Conservation (phyloP, 2,797 vertebrate genomes). For the Sebastes minor region DNA sequence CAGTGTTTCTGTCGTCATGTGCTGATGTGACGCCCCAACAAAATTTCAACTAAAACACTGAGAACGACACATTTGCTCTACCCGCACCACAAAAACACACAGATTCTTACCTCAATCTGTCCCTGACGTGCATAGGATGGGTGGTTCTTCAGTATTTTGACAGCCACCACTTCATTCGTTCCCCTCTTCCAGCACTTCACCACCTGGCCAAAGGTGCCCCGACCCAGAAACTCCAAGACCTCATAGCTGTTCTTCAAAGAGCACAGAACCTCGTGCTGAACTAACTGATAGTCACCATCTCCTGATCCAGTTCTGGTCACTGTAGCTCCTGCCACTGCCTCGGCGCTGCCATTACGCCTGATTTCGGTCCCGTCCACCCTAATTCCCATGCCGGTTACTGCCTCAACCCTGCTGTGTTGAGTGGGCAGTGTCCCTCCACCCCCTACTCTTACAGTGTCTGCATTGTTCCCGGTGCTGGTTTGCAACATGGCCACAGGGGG, state of each 20-base stretch:
- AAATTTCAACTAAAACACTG: background rate
- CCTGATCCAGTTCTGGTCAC: conserved; percentile 71
- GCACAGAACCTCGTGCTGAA: conserved; percentile 95
- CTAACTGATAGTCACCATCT: conserved; percentile 96
- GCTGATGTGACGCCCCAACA: background rate
- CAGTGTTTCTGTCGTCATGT: background rate
- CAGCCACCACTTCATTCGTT: conserved; percentile 93
- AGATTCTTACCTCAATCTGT: conserved; percentile 91
- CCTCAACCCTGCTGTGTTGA: conserved; percentile 73
- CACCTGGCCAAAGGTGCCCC: conserved; percentile 97
- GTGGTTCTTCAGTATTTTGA: conserved; percentile 98
- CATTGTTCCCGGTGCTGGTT: conserved; percentile 84
- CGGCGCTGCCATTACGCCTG: conserved; percentile 41
- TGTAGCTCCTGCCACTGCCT: conserved; percentile 53
- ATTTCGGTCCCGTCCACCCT: conserved; percentile 36
- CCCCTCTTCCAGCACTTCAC: conserved; percentile 98
- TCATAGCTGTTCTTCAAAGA: conserved; percentile 96
- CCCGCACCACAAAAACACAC: background rate
- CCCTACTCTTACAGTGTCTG: conserved; percentile 66
- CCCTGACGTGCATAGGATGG: conserved; percentile 97
- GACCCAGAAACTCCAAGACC: conserved; percentile 95
- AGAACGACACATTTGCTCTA: background rate
- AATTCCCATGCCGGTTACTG: background rate
- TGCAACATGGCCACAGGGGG: conserved; percentile 92
- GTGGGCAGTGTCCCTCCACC: conserved; percentile 76